A percentile compares a stretch with the other conserved stretches of the same genome.
These are phyloP conservation scores for Nymphalis urticae DNA, from an alignment of 2,888 invertebrate genomes.

Conservation along the genomic window DNA sequence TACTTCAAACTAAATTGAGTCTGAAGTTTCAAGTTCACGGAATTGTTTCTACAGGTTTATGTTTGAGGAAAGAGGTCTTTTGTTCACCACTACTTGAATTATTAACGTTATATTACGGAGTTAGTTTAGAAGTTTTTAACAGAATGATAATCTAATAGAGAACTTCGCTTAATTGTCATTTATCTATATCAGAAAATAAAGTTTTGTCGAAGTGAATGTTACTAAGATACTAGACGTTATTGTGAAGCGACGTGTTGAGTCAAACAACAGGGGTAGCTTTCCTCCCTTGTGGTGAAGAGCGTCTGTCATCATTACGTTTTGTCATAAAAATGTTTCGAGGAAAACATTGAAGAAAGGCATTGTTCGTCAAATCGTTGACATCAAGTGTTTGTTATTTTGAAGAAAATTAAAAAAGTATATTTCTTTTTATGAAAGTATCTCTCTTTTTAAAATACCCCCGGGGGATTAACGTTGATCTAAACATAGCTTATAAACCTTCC, in stretches of 20 bases:
- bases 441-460: no score
- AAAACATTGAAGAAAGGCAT: constrained; percentile 35
- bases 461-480: no score
- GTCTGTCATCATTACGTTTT: constrained; percentile 38
- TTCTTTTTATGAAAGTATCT: no score
- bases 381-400: constrained; percentile 33
- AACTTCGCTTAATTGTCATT: constrained; percentile 20
- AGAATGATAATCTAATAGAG: neutral
- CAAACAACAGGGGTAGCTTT: constrained; percentile 29
- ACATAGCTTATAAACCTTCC: no score
- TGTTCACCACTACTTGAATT: constrained; percentile 26
- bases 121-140: constrained; percentile 9
- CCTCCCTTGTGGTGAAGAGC: constrained; percentile 35
- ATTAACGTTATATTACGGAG: constrained; percentile 20
- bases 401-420: constrained; percentile 8
- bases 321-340: constrained; percentile 39
- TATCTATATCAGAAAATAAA: neutral
- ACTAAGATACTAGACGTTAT: constrained; percentile 19
- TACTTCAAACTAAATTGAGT: constrained; percentile 36
- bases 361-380: constrained; percentile 35
- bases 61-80: constrained; percentile 23
- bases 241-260: constrained; percentile 25
- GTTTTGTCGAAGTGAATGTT: constrained; percentile 11
- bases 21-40: constrained; percentile 28
- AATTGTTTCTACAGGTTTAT: constrained; percentile 21